Evolutionary conservation across 2,888 invertebrate species (phyloP).

Genomic region (Boloria selene): DNA sequence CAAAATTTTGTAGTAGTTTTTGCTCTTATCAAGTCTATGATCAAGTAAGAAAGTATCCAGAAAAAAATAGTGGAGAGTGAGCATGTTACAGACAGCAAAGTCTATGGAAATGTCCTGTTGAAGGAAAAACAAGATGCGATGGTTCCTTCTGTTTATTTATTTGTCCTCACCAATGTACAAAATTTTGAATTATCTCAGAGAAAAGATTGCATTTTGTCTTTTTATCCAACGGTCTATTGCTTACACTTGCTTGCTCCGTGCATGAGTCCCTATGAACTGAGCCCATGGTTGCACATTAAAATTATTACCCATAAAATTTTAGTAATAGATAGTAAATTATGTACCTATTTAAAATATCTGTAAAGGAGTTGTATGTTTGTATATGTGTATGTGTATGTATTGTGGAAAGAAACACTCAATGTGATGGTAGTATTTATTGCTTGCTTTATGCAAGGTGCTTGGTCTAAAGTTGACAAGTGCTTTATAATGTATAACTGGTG

Average conservation of each 20-base stretch:
- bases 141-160: too few species aligned
- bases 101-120: neutral
- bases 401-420: conserved; percentile 19
- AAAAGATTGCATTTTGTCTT: neutral
- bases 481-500: conserved; percentile 17
- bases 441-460: conserved; percentile 31
- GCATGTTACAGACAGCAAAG: neutral
- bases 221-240: neutral
- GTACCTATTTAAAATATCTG: conserved; percentile 28
- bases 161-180: too few species aligned
- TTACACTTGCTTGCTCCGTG: conserved; percentile 3
- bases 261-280: neutral
- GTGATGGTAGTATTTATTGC: conserved; percentile 33
- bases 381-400: neutral
- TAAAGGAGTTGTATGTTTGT: conserved; percentile 3
- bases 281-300: conserved; percentile 24
- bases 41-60: conserved; percentile 1
- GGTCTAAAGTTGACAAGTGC: conserved; percentile 17
- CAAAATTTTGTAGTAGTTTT: conserved; percentile 38
- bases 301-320: conserved; percentile 23
- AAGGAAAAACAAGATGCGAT: too few species aligned
- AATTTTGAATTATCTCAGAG: too few species aligned
- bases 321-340: conserved; percentile 23
- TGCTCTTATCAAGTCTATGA: conserved; percentile 21
- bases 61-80: conserved; percentile 6